Percentiles rank a stretch among this genome's conserved stretches.
Evolutionary conservation across 2,797 vertebrate species (phyloP).

Genomic region (Anguilla anguilla): DNA sequence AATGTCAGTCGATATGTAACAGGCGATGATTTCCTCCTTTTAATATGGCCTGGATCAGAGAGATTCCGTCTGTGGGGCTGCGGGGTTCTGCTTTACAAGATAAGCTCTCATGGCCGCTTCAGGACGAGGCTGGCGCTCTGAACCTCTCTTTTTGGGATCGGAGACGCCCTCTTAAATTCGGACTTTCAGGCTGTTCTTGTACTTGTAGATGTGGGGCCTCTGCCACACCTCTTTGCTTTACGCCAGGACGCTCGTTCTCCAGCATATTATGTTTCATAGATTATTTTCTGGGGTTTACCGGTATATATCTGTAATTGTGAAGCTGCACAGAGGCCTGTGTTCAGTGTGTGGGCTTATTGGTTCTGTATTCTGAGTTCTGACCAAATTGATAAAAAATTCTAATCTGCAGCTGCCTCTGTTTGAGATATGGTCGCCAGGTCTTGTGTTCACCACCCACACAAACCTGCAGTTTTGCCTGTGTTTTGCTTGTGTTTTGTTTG

Average conservation of each 20-base stretch:
- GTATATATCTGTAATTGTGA: too few relatives aligned
- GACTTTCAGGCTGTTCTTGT: slow-evolving; percentile 61
- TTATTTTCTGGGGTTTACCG: too few relatives aligned
- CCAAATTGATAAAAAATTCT: too few relatives aligned
- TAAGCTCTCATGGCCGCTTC: slow-evolving; percentile 43
- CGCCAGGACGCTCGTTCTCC: not conserved
- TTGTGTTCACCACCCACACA: too few relatives aligned
- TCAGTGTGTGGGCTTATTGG: too few relatives aligned
- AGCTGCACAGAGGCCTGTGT: too few relatives aligned
- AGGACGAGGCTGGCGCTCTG: slow-evolving; percentile 14
- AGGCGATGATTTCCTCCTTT: slow-evolving; percentile 51
- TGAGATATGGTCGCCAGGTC: too few relatives aligned
- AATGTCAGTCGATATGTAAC: slow-evolving; percentile 52
- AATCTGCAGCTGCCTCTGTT: too few relatives aligned
- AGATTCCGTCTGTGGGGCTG: slow-evolving; percentile 31
- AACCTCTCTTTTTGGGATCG: not conserved
- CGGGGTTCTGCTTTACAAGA: slow-evolving; percentile 42
- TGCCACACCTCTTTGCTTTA: not conserved
- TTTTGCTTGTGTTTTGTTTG: too few relatives aligned
- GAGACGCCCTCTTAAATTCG: slow-evolving; percentile 58
- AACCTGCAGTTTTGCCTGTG: too few relatives aligned
- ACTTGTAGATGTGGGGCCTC: slow-evolving; percentile 21
- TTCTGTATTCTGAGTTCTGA: too few relatives aligned
- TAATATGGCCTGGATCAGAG: slow-evolving; percentile 43
- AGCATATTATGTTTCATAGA: too few relatives aligned